Evolutionary conservation across 2,113 vertebrate genomes (phyloP), one percentile per base, ranked within the genome.

Genomic region (Sinocyclocheilus grahami): DNA sequence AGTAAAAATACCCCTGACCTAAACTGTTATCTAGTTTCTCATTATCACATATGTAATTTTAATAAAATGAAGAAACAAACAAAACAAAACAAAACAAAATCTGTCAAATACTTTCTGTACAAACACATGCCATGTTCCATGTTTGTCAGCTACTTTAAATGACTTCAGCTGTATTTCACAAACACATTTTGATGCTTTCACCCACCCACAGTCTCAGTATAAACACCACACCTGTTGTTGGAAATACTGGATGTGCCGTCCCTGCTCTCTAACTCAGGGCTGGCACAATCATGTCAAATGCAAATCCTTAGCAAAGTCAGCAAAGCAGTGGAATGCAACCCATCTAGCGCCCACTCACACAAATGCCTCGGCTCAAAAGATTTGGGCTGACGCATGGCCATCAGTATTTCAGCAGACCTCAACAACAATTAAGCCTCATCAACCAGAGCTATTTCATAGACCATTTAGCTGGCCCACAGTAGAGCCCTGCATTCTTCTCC

Each of bases 341-440:
- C 33, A 84, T 84, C 55, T 48, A 20, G 77, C 78, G 0, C 30
- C n/a, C 53, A 30, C 55, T 76, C 71, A 58, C 58, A 75, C 78
- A 63, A 82, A 79, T 20, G 42, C 53, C 37, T 33, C 22, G 84
- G 83, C 78, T 88, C 78, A 85, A 69, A 80, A 24, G 83, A 82
- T 85, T 88, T 85, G 51, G 78, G 78, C 78, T 77, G 78, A 72
- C 8, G 42, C 77, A 58, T 58, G 20, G 69, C 58, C 83, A 85
- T 82, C 87, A 82, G 78, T 71, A 76, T 72, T 87, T 87, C 58
- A 81, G 86, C 83, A 76, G 53, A 84, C 46, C 83, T 60, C 79
- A 55, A 69, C 74, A 58, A 86, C 84, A 82, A 85, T 82, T 75
- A 85, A 85, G 78, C 69, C 33, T 82, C 78, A 77, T 77, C 87